These are phyloP conservation scores for Myiagra hebetior DNA, from an alignment of 2,113 vertebrate species.

Conservation along the genomic window DNA sequence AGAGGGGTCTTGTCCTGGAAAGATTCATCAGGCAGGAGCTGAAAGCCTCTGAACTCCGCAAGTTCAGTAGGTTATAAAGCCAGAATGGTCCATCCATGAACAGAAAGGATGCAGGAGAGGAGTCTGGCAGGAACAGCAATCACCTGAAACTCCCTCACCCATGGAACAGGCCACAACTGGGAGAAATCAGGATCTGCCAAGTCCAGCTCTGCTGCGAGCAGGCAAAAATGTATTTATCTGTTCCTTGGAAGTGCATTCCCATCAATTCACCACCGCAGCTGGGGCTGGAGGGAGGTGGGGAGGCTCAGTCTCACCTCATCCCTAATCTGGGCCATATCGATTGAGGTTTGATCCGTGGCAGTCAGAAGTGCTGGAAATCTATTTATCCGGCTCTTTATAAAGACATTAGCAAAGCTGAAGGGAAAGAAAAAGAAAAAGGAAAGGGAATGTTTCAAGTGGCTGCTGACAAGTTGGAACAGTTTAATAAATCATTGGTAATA, in stretches of 20 bases:
- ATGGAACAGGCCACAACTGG: not conserved
- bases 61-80: not conserved
- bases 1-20: conserved; percentile 5
- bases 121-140: not conserved
- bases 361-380: conserved; percentile 5
- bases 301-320: not conserved
- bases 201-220: not conserved
- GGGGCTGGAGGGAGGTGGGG: not conserved
- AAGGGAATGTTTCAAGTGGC: conserved; percentile 46
- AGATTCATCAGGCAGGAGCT: not conserved
- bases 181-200: not conserved
- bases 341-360: not conserved
- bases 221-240: not conserved
- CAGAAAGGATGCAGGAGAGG: not conserved
- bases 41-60: not conserved
- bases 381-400: conserved; percentile 43
- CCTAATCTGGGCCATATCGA: not conserved
- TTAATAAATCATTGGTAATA: conserved; percentile 64
- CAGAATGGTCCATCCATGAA: not conserved
- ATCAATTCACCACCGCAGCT: not conserved
- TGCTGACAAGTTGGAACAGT: conserved; percentile 62
- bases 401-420: conserved; percentile 42
- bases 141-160: not conserved
- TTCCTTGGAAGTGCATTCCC: not conserved
- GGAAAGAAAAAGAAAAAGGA: not conserved